Conservation (phyloP, 2,797 vertebrate species). For the Propithecus deckenii region DNA sequence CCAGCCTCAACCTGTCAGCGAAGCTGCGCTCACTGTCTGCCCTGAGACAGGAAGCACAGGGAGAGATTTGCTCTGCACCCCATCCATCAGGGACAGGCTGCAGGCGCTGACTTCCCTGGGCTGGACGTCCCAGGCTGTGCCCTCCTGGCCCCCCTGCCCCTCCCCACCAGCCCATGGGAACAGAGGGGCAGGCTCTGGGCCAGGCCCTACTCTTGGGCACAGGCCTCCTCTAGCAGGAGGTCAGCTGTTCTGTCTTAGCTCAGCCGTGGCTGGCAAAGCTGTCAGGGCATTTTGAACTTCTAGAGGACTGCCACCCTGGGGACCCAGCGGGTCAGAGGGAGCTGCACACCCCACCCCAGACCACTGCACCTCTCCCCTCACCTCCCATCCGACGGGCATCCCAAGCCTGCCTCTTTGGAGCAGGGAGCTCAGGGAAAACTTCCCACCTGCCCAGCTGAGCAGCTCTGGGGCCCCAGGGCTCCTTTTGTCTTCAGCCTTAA, state of each 20-base stretch:
- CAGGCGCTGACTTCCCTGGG: not conserved
- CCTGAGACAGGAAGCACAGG: not conserved
- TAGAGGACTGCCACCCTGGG: not conserved
- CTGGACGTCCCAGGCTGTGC: not conserved
- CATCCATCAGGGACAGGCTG: not conserved
- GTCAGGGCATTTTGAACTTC: not conserved
- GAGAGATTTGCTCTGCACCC: not conserved
- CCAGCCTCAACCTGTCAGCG: too few species aligned
- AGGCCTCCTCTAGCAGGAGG: not conserved
- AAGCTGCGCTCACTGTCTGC: rapidly evolving
- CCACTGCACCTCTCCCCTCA: not conserved
- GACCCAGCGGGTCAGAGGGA: too few species aligned
- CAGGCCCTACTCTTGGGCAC: not conserved
- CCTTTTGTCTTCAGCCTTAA: not conserved
- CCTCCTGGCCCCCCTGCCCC: too few species aligned
- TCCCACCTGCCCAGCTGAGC: not conserved
- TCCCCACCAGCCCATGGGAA: too few species aligned
- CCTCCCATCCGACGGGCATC: rapidly evolving
- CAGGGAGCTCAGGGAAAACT: not conserved
- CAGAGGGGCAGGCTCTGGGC: too few species aligned
- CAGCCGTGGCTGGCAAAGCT: not conserved
- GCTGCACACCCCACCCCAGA: not conserved
- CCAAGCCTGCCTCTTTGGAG: not conserved
- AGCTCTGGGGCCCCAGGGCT: not conserved
- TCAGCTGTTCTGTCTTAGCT: too few species aligned